These are phyloP conservation scores for Danio albolineatus DNA, from an alignment of 2,797 vertebrate species.

Conservation along the genomic window DNA sequence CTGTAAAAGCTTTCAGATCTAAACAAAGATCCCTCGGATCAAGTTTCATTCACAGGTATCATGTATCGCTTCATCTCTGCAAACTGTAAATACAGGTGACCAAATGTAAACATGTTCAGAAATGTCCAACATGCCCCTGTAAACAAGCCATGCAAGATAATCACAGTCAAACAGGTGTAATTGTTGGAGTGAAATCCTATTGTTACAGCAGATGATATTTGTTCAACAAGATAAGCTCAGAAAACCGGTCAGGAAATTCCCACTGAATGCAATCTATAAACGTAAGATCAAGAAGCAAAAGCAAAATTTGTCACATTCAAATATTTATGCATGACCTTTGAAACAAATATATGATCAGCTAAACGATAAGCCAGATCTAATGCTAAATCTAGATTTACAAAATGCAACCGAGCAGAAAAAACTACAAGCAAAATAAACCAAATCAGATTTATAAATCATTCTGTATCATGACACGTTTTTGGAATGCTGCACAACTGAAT, in stretches of 20 bases:
- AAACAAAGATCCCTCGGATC: not conserved
- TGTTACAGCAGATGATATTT: not conserved
- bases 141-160: not conserved
- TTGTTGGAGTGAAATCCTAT: not conserved
- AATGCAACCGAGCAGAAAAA: not conserved
- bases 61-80: slow-evolving; percentile 41
- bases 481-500: not conserved
- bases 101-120: not conserved
- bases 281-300: not conserved
- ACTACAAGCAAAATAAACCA: not conserved
- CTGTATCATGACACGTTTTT: not conserved
- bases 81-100: slow-evolving; percentile 48
- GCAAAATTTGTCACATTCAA: not conserved
- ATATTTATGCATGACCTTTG: not conserved
- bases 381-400: not conserved
- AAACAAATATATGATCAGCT: not conserved
- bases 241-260: not conserved
- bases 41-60: slow-evolving; percentile 45
- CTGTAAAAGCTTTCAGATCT: not conserved
- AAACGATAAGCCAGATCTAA: not conserved
- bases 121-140: not conserved
- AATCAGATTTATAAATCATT: not conserved
- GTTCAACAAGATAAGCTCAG: not conserved
- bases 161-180: not conserved
- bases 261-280: not conserved